phyloP scores from a whole-genome alignment of 2,797 vertebrate species.

The Oophaga sylvatica region DNA sequence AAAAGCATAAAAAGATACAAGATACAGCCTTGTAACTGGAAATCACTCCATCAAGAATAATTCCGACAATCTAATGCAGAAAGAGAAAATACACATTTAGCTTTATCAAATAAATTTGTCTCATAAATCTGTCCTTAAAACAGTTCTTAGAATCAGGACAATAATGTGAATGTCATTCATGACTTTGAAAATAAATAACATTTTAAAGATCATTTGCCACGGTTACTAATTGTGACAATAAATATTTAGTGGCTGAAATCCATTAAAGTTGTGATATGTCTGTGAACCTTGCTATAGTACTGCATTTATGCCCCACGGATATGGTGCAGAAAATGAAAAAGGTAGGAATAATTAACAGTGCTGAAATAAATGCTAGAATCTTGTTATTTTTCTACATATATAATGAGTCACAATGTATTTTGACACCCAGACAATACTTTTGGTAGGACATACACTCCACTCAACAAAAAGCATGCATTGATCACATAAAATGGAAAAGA shows the following conservation, averaged over 20 bases:
- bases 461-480: too few species aligned
- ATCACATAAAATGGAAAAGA: too few species aligned
- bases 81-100: constrained; percentile 68
- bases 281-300: too few species aligned
- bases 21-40: constrained; percentile 78
- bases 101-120: constrained; percentile 43
- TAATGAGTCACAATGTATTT: too few species aligned
- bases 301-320: too few species aligned
- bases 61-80: constrained; percentile 74
- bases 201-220: not conserved
- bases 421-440: too few species aligned
- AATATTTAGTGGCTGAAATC: not conserved
- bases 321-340: too few species aligned
- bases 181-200: not conserved
- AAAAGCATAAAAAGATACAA: constrained; percentile 76
- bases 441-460: too few species aligned
- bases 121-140: constrained; percentile 40
- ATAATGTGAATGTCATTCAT: constrained; percentile 6
- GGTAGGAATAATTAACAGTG: too few species aligned
- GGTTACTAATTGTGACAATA: not conserved
- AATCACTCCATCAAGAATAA: constrained; percentile 76
- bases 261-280: not conserved
- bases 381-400: too few species aligned
- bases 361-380: too few species aligned
- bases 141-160: constrained; percentile 38